A percentile compares a stretch with the other conserved stretches of the same genome.
Evolutionary conservation across 2,797 vertebrate genomes (phyloP).

Genomic region (Cryptoblepharus egeriae): DNA sequence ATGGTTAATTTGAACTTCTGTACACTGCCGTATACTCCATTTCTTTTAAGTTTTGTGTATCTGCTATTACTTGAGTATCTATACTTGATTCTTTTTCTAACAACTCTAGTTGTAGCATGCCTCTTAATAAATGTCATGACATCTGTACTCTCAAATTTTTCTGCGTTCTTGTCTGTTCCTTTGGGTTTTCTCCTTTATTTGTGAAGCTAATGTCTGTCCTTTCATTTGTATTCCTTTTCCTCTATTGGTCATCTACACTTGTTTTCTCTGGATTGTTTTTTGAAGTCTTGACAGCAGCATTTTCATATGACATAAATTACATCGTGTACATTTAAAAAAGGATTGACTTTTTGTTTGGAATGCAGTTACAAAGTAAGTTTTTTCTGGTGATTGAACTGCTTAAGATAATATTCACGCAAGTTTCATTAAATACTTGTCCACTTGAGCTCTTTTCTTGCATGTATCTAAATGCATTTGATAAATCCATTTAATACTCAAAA

Average conservation of each 20-base stretch:
- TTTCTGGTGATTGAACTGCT: not conserved
- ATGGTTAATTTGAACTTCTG: slow-evolving; percentile 82
- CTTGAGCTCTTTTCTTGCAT: not conserved
- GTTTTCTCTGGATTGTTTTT: slow-evolving; percentile 42
- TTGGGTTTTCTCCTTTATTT: slow-evolving; percentile 64
- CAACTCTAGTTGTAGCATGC: slow-evolving; percentile 83
- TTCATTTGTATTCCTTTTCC: slow-evolving; percentile 30
- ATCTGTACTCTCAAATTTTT: slow-evolving; percentile 80
- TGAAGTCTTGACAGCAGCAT: slow-evolving; percentile 11
- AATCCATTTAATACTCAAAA: not conserved
- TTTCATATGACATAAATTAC: not conserved
- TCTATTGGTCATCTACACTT: slow-evolving; percentile 52
- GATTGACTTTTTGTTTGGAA: slow-evolving; percentile 5
- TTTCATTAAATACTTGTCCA: not conserved
- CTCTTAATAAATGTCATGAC: slow-evolving; percentile 87
- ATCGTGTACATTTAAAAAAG: not conserved
- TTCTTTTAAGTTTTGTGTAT: slow-evolving; percentile 75
- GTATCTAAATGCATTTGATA: not conserved
- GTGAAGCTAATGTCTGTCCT: slow-evolving; percentile 59
- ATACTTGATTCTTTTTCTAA: slow-evolving; percentile 79
- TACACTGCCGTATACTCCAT: slow-evolving; percentile 76
- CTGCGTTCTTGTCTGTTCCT: slow-evolving; percentile 79
- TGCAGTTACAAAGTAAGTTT: not conserved
- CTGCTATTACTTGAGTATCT: slow-evolving; percentile 77
- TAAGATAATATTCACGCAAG: not conserved